Evolutionary conservation across 2,888 invertebrate species (phyloP).

Genomic region (Andrena marginata): DNA sequence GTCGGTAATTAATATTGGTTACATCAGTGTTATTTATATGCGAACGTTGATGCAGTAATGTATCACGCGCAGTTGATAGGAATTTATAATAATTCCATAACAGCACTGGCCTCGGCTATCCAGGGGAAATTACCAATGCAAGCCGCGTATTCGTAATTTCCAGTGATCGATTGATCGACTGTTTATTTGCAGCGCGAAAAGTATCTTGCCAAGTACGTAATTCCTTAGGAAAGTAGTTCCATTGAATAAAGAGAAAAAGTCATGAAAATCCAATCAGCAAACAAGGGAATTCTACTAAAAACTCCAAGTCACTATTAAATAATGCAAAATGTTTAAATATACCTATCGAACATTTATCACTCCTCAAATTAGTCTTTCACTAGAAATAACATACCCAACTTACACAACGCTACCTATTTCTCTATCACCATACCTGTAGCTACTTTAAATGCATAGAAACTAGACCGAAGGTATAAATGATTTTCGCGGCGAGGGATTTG

Average conservation of each 20-base stretch:
- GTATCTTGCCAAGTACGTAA: not conserved
- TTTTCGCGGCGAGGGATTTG: too few relatives aligned
- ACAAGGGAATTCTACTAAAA: too few relatives aligned
- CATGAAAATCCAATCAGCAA: too few relatives aligned
- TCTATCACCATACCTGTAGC: too few relatives aligned
- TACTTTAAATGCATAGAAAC: too few relatives aligned
- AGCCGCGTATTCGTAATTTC: conserved; percentile 30
- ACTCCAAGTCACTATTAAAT: too few relatives aligned
- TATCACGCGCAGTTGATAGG: conserved; percentile 23
- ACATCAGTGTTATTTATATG: conserved; percentile 24
- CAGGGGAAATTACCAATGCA: conserved; percentile 16
- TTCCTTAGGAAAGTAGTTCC: not conserved
- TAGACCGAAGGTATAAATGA: too few relatives aligned
- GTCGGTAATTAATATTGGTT: conserved; percentile 30
- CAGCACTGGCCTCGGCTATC: not conserved
- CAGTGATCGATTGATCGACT: conserved; percentile 24
- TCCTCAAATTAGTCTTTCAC: too few relatives aligned
- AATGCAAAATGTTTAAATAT: too few relatives aligned
- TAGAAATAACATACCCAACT: too few relatives aligned
- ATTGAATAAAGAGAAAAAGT: not conserved
- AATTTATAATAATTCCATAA: conserved; percentile 37
- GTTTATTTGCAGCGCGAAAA: conserved; percentile 5
- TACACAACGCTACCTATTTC: too few relatives aligned
- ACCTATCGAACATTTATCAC: too few relatives aligned
- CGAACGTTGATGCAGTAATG: conserved; percentile 1